Percentiles rank a stretch among this genome's conserved stretches.
Conservation (phyloP, 2,797 vertebrate genomes). For the Micrastur ruficollis region DNA sequence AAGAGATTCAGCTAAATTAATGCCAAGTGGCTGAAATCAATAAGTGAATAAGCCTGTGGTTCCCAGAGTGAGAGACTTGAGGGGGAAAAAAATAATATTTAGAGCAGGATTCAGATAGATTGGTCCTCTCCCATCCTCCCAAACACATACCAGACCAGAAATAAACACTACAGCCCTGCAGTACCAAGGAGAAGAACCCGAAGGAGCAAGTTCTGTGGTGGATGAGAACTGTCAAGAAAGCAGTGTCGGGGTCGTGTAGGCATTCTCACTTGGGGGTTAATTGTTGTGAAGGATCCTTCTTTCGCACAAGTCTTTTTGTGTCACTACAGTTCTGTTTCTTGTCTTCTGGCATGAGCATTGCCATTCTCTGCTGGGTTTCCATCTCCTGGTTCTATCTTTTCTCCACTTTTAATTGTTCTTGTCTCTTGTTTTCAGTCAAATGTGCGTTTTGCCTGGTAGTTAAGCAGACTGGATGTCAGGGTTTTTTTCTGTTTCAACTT, state of each 20-base stretch:
- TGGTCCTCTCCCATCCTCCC: not conserved
- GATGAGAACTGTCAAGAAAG: not conserved
- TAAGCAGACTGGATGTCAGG: not conserved
- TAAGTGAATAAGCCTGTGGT: not conserved
- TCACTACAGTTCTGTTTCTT: not conserved
- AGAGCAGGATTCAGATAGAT: not conserved
- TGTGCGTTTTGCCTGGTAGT: fast-evolving
- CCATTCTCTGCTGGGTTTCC: not conserved
- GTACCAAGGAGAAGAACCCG: not conserved
- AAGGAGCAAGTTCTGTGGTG: not conserved
- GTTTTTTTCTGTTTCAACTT: not conserved
- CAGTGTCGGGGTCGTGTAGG: not conserved
- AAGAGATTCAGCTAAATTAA: not conserved
- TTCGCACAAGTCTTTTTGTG: not conserved
- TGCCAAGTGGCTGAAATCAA: not conserved
- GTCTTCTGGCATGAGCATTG: not conserved
- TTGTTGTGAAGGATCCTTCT: not conserved
- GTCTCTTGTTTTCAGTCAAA: not conserved
- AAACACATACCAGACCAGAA: not conserved
- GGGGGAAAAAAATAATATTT: fast-evolving
- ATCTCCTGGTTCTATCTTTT: not conserved
- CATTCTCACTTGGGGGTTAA: not conserved
- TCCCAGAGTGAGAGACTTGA: not conserved
- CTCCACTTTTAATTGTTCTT: not conserved
- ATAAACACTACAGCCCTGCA: not conserved